Percentiles rank a stretch among this genome's conserved stretches.
Conservation (phyloP, 2,888 invertebrate genomes). For the Nemotelus pantherinus region DNA sequence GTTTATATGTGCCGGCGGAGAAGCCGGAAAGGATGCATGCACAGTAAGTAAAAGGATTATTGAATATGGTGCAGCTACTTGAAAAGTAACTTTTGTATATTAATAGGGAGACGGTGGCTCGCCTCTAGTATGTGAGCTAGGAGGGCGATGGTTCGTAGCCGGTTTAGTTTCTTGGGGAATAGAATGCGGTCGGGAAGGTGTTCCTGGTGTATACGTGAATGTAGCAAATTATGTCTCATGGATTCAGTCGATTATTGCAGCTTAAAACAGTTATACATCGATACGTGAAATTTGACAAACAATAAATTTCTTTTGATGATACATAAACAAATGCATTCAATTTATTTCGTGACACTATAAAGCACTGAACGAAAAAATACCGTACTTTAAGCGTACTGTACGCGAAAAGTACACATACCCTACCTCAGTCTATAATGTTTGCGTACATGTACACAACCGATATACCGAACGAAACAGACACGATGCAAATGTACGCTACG, state of each 20-base stretch:
- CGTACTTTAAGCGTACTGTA: no score
- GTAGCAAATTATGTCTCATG: slow-evolving; percentile 62
- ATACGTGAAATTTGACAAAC: no score
- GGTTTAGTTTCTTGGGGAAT: slow-evolving; percentile 70
- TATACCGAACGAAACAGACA: no score
- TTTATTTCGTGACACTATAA: no score
- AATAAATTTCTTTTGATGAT: no score
- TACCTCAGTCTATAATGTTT: no score
- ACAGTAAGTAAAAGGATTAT: slow-evolving; percentile 68
- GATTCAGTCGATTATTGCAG: slow-evolving; percentile 35
- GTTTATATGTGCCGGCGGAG: slow-evolving; percentile 84
- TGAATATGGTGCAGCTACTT: neutral
- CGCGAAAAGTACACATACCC: no score
- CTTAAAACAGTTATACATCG: neutral
- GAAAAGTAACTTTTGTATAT: slow-evolving; percentile 2
- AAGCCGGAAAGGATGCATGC: slow-evolving; percentile 79
- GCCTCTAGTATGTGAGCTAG: slow-evolving; percentile 61
- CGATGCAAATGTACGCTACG: no score
- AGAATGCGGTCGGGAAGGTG: slow-evolving; percentile 72
- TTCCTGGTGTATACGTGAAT: slow-evolving; percentile 83
- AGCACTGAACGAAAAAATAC: no score
- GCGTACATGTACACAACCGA: no score
- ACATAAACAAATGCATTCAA: no score
- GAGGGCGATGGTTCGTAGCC: slow-evolving; percentile 63
- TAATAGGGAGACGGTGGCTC: slow-evolving; percentile 68